These are phyloP conservation scores for Antennarius maculatus DNA, from an alignment of 2,797 vertebrate species.

Conservation along the genomic window DNA sequence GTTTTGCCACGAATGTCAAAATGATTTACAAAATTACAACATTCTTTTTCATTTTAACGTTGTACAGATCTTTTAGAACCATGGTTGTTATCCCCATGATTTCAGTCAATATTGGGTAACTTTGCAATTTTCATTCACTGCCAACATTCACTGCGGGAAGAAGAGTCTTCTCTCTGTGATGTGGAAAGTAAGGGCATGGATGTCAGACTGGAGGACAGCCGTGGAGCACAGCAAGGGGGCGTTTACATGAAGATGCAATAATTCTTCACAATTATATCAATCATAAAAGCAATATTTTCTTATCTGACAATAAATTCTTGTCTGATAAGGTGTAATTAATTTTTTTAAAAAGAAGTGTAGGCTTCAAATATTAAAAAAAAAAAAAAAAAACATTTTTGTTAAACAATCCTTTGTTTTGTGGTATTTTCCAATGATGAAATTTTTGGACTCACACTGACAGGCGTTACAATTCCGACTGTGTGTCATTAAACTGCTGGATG, in stretches of 20 bases:
- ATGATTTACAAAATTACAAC: too few relatives aligned
- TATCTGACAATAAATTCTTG: not conserved
- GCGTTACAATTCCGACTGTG: not conserved
- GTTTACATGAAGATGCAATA: not conserved
- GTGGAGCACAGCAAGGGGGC: too few relatives aligned
- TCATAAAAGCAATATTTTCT: too few relatives aligned
- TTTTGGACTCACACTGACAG: not conserved
- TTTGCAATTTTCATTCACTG: not conserved
- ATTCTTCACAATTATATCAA: not conserved
- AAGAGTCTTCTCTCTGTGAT: not conserved
- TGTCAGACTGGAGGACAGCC: not conserved
- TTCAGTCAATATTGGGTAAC: not conserved
- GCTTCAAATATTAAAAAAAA: too few relatives aligned
- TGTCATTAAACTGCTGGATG: slow-evolving; percentile 6
- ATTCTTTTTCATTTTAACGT: too few relatives aligned
- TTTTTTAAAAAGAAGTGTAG: not conserved
- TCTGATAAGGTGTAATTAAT: not conserved
- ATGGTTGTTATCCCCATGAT: not conserved
- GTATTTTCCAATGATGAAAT: not conserved
- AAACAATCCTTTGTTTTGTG: not conserved
- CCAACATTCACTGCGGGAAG: not conserved
- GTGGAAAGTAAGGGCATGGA: not conserved
- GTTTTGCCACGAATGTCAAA: too few relatives aligned
- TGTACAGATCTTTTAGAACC: too few relatives aligned
- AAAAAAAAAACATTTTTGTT: not conserved